phyloP scores from a whole-genome alignment of 2,888 invertebrate species.

The Campoletis raptor region DNA sequence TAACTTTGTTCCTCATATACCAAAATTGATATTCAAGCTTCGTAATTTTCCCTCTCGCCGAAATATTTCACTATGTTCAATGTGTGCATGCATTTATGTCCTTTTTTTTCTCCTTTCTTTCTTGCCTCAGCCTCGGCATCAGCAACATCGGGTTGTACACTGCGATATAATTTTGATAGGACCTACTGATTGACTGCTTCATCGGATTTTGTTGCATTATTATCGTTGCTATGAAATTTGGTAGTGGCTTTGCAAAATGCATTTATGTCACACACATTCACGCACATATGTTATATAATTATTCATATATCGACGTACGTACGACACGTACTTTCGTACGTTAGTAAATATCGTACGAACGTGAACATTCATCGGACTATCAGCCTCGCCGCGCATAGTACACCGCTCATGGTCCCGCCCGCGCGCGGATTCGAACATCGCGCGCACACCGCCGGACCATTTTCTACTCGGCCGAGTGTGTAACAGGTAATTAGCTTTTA shows the following conservation, averaged over 20 bases:
- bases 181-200: conserved; percentile 43
- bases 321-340: conserved; percentile 2
- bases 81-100: background rate
- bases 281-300: background rate
- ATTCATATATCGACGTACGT: background rate
- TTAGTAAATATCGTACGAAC: background rate
- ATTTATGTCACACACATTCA: background rate
- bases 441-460: conserved; percentile 72
- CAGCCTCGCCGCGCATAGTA: conserved; percentile 5
- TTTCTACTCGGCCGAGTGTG: conserved; percentile 80
- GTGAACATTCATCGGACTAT: background rate
- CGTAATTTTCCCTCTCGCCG: conserved; percentile 2
- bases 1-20: background rate
- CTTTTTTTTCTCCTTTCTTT: background rate
- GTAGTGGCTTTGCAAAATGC: conserved; percentile 33
- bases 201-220: conserved; percentile 49
- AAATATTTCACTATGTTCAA: conserved; percentile 27
- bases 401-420: conserved; percentile 4
- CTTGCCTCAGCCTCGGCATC: background rate
- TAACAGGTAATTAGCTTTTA: conserved; percentile 79
- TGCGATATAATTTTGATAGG: conserved; percentile 47
- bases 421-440: conserved; percentile 49
- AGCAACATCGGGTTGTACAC: background rate
- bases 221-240: conserved; percentile 50
- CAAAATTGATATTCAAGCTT: conserved; percentile 36